A percentile compares a stretch with the other conserved stretches of the same genome.
Conservation (phyloP, 2,888 invertebrate genomes). For the Drosophila koepferae region DNA sequence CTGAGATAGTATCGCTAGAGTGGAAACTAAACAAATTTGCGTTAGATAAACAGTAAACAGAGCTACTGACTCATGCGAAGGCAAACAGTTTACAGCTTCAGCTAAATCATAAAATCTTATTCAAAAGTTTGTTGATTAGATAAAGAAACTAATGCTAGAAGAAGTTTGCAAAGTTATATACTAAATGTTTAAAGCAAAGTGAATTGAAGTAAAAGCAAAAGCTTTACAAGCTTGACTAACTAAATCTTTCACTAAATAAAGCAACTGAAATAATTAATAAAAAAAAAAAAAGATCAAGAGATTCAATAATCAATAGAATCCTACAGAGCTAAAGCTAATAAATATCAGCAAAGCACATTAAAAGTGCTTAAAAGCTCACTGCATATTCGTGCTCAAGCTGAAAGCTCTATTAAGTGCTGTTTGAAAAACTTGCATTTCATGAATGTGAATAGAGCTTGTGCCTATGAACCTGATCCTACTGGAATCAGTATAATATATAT, state of each 20-base stretch:
- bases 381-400: background rate
- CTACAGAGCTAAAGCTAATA: background rate
- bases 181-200: background rate
- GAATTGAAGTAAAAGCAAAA: background rate
- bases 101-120: background rate
- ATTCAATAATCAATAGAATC: background rate
- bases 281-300: too few relatives aligned
- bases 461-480: background rate
- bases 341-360: background rate
- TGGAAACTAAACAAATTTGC: conserved; percentile 12
- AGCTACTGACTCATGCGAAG: background rate
- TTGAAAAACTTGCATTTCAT: background rate
- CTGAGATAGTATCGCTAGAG: conserved; percentile 15
- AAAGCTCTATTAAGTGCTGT: background rate
- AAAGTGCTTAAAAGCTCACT: background rate
- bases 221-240: background rate
- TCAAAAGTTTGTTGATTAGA: conserved; percentile 1
- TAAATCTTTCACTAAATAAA: too few relatives aligned
- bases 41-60: background rate
- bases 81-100: background rate
- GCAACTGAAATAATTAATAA: too few relatives aligned
- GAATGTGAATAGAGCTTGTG: background rate
- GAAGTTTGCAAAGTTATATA: background rate
- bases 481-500: background rate
- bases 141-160: background rate